A percentile compares a stretch with the other conserved stretches of the same genome.
These are phyloP conservation scores for Xestia ashworthii DNA, from an alignment of 2,888 invertebrate genomes.

Conservation along the genomic window DNA sequence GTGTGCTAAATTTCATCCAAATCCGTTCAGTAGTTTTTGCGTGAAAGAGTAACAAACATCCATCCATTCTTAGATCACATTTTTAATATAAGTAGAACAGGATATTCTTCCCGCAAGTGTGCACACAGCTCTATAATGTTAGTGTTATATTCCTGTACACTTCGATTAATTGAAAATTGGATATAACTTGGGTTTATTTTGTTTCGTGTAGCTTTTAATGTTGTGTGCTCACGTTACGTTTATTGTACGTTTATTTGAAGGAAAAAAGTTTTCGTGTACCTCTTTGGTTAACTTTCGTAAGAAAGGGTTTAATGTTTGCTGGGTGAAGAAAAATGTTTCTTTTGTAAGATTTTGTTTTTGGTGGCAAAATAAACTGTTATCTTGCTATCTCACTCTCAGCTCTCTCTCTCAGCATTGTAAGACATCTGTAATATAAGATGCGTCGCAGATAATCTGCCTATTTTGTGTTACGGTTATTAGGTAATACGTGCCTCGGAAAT, in stretches of 20 bases:
- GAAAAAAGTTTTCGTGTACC: slow-evolving; percentile 5
- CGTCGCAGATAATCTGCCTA: too few relatives aligned
- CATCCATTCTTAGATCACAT: too few relatives aligned
- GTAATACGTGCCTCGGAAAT: too few relatives aligned
- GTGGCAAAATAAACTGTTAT: background rate
- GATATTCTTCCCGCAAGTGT: slow-evolving; percentile 31
- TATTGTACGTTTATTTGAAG: slow-evolving; percentile 36
- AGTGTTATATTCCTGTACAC: slow-evolving; percentile 68
- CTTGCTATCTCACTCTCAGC: background rate
- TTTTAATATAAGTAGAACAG: too few relatives aligned
- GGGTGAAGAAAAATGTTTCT: background rate
- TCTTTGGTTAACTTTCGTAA: slow-evolving; percentile 5
- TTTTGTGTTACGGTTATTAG: too few relatives aligned
- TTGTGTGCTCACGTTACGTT: slow-evolving; percentile 26
- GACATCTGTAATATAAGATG: too few relatives aligned
- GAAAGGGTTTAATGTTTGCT: background rate
- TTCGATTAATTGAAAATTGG: slow-evolving; percentile 68
- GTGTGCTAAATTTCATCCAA: too few relatives aligned
- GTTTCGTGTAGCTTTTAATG: slow-evolving; percentile 42
- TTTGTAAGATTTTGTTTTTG: background rate
- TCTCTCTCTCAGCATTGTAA: background rate
- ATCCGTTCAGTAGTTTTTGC: too few relatives aligned
- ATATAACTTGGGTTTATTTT: slow-evolving; percentile 54
- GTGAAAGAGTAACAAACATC: too few relatives aligned
- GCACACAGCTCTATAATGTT: slow-evolving; percentile 63